Percentiles rank a stretch among this genome's conserved stretches.
Evolutionary conservation across 2,888 invertebrate species (phyloP).

Genomic region (Xanthorhoe designata): DNA sequence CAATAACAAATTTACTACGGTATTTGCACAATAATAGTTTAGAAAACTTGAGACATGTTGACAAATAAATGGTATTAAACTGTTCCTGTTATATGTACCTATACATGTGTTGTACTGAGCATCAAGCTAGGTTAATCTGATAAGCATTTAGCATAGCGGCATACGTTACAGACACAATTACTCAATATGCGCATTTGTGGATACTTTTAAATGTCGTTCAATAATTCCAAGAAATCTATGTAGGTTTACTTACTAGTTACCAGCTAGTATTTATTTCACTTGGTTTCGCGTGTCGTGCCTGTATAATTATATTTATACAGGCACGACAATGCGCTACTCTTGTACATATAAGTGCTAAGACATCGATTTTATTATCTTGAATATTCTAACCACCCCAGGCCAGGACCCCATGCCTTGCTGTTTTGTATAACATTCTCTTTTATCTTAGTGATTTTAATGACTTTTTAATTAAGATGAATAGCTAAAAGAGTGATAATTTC

Average conservation of each 20-base stretch:
- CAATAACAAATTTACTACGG: too few species aligned
- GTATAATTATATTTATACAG: slow-evolving; percentile 1
- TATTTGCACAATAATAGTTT: too few species aligned
- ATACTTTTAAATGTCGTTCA: slow-evolving; percentile 16
- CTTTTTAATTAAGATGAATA: too few species aligned
- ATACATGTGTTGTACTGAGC: not conserved
- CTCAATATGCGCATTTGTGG: slow-evolving; percentile 45
- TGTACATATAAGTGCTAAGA: not conserved
- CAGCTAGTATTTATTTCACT: slow-evolving; percentile 19
- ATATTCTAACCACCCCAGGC: not conserved
- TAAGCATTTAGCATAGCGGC: slow-evolving; percentile 37
- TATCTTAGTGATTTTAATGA: not conserved
- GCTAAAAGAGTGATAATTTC: too few species aligned
- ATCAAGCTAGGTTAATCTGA: slow-evolving; percentile 31
- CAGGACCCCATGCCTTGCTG: too few species aligned
- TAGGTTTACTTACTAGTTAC: slow-evolving; percentile 12
- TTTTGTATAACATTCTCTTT: not conserved
- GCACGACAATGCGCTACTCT: not conserved
- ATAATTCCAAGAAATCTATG: slow-evolving; percentile 23
- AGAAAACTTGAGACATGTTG: slow-evolving; percentile 2
- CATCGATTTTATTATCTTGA: not conserved
- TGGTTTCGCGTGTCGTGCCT: slow-evolving; percentile 8
- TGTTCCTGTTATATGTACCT: not conserved
- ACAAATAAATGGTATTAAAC: not conserved
- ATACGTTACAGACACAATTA: slow-evolving; percentile 41